A percentile compares a stretch with the other conserved stretches of the same genome.
Evolutionary conservation across 2,113 vertebrate genomes (phyloP).

Genomic region (Amia ocellicauda): DNA sequence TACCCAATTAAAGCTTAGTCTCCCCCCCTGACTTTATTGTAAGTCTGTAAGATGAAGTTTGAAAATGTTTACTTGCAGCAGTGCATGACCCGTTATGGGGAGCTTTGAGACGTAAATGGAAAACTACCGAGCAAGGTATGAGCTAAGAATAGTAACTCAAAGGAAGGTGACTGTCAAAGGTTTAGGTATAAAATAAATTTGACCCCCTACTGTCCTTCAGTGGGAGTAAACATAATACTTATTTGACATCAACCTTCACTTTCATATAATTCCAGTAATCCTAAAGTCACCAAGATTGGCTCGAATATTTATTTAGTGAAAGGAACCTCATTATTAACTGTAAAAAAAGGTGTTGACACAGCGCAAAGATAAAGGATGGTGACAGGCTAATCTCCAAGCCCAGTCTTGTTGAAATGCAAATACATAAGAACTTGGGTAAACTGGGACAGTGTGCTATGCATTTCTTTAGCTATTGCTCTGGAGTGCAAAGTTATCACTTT

Average conservation of each 20-base stretch:
- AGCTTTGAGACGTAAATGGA: no score
- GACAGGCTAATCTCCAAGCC: neutral
- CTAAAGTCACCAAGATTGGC: neutral
- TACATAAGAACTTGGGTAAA: neutral
- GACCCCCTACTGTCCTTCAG: neutral
- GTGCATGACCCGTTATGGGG: no score
- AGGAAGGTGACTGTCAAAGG: neutral
- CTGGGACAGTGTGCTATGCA: no score
- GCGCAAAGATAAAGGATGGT: neutral
- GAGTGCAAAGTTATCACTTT: no score
- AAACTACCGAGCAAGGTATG: no score
- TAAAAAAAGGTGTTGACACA: neutral
- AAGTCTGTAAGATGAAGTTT: no score
- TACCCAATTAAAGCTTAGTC: no score
- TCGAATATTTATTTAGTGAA: neutral
- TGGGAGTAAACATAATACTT: neutral
- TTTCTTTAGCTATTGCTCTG: no score
- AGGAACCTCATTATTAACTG: neutral
- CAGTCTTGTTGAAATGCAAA: neutral
- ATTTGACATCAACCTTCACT: neutral
- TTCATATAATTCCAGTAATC: neutral
- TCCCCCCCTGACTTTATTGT: no score
- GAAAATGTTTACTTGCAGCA: no score
- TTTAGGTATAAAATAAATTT: neutral
- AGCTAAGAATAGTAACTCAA: neutral